These are phyloP conservation scores for Heliconius melpomene DNA, from an alignment of 1,140 invertebrate genomes.

Conservation along the genomic window DNA sequence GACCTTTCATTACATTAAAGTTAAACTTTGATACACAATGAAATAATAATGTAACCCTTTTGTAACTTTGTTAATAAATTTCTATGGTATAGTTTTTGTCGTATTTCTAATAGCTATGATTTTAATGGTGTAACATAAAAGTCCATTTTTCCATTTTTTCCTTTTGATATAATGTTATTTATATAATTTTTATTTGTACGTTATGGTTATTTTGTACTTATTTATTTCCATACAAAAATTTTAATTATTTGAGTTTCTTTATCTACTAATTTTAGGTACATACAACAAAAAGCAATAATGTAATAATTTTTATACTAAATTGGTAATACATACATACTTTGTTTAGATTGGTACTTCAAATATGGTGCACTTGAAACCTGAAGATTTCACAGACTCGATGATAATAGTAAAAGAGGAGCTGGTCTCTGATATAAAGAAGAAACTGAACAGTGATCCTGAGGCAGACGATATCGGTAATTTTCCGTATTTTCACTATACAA, in stretches of 20 bases:
- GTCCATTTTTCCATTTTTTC: not conserved
- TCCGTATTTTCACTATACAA: no score
- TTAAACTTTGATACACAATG: not conserved
- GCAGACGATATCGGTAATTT: slow-evolving; percentile 4
- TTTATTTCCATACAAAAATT: no score
- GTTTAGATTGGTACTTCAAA: slow-evolving; percentile 60
- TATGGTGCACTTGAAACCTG: slow-evolving; percentile 63
- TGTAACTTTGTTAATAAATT: not conserved
- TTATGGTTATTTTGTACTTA: not conserved
- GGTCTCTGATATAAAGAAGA: slow-evolving; percentile 49
- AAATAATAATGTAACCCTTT: not conserved
- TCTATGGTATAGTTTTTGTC: not conserved
- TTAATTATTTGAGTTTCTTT: no score
- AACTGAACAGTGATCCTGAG: slow-evolving; percentile 1
- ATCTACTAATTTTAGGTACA: no score
- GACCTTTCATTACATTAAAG: not conserved
- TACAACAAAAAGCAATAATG: no score
- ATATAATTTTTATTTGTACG: not conserved
- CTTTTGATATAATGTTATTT: not conserved
- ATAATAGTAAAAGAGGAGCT: slow-evolving; percentile 44
- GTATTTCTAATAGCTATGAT: not conserved
- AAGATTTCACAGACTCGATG: slow-evolving; percentile 61
- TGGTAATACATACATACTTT: not conserved
- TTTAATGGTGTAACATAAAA: not conserved
- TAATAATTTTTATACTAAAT: not conserved